A percentile compares a stretch with the other conserved stretches of the same genome.
phyloP scores from a whole-genome alignment of 2,113 vertebrate species.

The Fukomys damarensis region DNA sequence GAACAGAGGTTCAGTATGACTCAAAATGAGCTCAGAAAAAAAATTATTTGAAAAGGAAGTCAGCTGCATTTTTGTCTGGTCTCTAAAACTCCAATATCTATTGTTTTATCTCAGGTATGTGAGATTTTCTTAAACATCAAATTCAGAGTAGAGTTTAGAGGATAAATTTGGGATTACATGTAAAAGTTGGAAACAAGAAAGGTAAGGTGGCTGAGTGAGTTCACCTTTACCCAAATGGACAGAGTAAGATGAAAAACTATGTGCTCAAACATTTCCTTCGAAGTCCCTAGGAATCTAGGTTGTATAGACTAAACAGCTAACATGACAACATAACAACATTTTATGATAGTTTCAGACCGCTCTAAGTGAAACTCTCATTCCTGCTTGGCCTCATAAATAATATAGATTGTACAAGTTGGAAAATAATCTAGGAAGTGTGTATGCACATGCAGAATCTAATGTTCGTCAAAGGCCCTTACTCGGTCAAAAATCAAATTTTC shows the following conservation, averaged over 20 bases:
- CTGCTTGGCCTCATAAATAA: background rate
- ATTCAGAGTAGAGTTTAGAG: conserved; percentile 9
- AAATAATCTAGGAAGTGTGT: background rate
- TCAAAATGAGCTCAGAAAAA: background rate
- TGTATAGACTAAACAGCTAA: background rate
- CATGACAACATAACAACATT: background rate
- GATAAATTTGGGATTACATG: background rate
- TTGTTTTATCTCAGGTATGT: background rate
- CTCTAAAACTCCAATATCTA: background rate
- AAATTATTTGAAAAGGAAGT: background rate
- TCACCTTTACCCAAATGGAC: background rate
- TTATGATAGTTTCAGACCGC: background rate
- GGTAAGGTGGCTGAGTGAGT: background rate
- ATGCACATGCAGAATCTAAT: background rate
- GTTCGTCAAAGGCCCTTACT: background rate
- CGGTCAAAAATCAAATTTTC: background rate
- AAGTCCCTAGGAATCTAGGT: background rate
- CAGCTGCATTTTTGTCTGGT: background rate
- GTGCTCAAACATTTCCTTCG: background rate
- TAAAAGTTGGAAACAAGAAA: background rate
- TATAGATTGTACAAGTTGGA: background rate
- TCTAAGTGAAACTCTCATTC: background rate
- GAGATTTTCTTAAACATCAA: conserved; percentile 3
- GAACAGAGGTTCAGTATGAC: background rate
- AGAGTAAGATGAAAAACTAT: background rate